Evolutionary conservation across 1,140 invertebrate genomes (phyloP), one percentile per base, ranked within the genome.

Genomic region (Diabrotica virgifera): DNA sequence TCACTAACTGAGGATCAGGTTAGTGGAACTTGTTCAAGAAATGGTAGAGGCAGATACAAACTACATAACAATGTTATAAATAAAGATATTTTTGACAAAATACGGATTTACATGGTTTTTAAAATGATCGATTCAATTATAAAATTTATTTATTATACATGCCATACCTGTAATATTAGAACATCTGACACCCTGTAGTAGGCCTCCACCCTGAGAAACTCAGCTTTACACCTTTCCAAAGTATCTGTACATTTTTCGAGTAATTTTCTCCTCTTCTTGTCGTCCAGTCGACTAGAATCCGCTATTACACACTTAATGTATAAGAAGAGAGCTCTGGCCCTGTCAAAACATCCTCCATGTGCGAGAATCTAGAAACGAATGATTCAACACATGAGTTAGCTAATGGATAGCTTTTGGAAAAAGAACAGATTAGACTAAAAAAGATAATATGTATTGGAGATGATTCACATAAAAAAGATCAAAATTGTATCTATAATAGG

Each of bases 311-410:
- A 90, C 72, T 90, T 89, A 0, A 86, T 85, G 65, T 88, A 86
- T 5, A 88, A 71, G 56, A 88, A 74, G 63, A 85, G 78, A 5
- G 82, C 87, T 78, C 89, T 85, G 3, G 86, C 91, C 66, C 88
- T 85, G 75, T 95, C 92, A 70, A 87, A 92, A n/a, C 85, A 80
- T n/a, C 88, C 89, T 0, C 92, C 92, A 72, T 95, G 89, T 11
- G 90, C 86, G 70, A 94, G 83, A 52, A 95, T 86, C 52, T 85
- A 46, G 40, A 46, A 46, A 46, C 82, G 0, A 88, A 46, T 5
- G n/a, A 4, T 46, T 46, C 83, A 70, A 94, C 85, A 37, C 53
- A 84, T 56, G 4, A 8, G 8, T n/a, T 10, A 46, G 40, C 40
- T 5, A 46, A 46, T 10, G 4, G 4, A 46, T 3, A 0, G 40